Percentiles rank a stretch among this genome's conserved stretches.
Evolutionary conservation across 2,888 invertebrate genomes (phyloP).

Genomic region (Acholoe squamosa): DNA sequence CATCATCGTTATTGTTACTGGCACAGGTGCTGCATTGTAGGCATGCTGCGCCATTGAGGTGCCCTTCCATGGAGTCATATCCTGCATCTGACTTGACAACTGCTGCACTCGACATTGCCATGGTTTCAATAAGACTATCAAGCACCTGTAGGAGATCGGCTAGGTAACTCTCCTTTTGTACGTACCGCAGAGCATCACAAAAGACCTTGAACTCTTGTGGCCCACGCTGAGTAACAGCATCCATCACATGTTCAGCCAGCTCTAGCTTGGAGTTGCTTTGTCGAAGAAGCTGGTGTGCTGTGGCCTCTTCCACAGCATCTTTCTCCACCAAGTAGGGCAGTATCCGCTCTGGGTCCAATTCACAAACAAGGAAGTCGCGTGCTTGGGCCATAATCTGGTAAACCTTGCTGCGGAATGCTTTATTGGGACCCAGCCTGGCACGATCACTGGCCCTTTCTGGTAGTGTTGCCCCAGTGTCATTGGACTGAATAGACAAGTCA

Average conservation of each 20-base stretch:
- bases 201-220: constrained; percentile 74
- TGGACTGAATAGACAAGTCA: constrained; percentile 28
- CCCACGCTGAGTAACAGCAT: constrained; percentile 67
- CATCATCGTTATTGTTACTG: constrained; percentile 69
- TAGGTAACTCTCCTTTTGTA: constrained; percentile 74
- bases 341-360: constrained; percentile 66
- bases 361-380: constrained; percentile 67
- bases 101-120: constrained; percentile 31
- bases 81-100: not conserved
- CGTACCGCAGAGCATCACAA: constrained; percentile 75
- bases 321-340: constrained; percentile 64
- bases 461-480: not conserved
- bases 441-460: not conserved
- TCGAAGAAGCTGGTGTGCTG: constrained; percentile 60
- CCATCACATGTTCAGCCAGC: constrained; percentile 67
- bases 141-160: constrained; percentile 77
- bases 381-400: constrained; percentile 67
- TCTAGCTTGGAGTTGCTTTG: constrained; percentile 44
- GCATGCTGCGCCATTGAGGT: constrained; percentile 13
- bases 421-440: not conserved
- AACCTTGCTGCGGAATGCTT: constrained; percentile 66
- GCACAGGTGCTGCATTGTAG: constrained; percentile 49
- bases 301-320: constrained; percentile 51
- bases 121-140: constrained; percentile 74
- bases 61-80: constrained; percentile 9